Base-by-base conservation (phyloP, 2,797 vertebrate species). In the Mastacembelus armatus region DNA sequence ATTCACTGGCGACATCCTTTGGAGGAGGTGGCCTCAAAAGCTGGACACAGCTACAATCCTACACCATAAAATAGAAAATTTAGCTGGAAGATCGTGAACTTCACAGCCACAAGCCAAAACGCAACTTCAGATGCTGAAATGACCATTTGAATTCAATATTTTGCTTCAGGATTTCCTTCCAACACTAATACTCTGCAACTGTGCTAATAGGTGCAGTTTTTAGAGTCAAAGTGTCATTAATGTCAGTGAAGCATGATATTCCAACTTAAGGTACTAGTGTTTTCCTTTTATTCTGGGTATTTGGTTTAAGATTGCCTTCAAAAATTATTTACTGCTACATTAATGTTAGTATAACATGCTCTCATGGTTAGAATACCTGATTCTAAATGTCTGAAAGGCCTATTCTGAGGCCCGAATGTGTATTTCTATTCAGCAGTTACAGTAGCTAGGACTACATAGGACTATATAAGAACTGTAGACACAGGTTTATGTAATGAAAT, bases 171-270 rank as follows among this genome's bases (percentile, higher is more conserved):
- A 24, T 44, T 59, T 27, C 39, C 26, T 43, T 83, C 71, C 80
- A 82, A 65, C 33, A 58, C 39, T 14, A 80, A 73, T 67, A 49
- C 38, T 48, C 18, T 57, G 71, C 35, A 47, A 45, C 49, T 47
- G 42, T 76, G 63, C 54, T 71, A 79, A 71, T 60, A 45, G 2
- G 57, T 27, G 11, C 19, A 33, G 59, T 49, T 72, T 74, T 70
- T 47, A 70, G 74, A 67, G 80, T 71, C 30, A 73, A 33, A 26
- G 48, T 7, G 1, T 38, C 51, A 72, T 78, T 74, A 63, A 77
- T 38, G 40, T 63, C 49, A 79, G 32, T 49, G 48, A 55, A 47
- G 49, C 43, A 7, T 83, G 68, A 56, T 30, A 19, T 27, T 24
- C 33, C 16, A 50, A 50, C 54, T 63, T 39, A 7, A 36, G 47